A percentile compares a stretch with the other conserved stretches of the same genome.
These are phyloP conservation scores for Phalera bucephala DNA, from an alignment of 2,888 invertebrate species.

Conservation along the genomic window DNA sequence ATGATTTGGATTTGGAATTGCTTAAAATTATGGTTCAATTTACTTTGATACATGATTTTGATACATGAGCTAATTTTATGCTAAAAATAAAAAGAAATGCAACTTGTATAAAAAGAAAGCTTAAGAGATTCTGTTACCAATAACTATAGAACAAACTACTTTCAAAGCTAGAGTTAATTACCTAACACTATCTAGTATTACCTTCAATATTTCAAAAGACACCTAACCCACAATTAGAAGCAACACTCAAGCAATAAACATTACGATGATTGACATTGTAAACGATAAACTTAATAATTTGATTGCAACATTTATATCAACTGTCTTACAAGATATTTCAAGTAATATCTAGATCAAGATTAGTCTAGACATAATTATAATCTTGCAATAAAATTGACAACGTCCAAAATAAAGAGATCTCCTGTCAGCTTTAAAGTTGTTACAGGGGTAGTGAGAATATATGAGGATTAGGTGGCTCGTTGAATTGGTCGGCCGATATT, in stretches of 20 bases:
- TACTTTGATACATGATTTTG: too few species aligned
- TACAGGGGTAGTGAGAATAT: constrained; percentile 15
- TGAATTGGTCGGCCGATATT: constrained; percentile 28
- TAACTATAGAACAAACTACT: too few species aligned
- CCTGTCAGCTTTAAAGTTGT: constrained; percentile 20
- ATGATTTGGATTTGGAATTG: too few species aligned
- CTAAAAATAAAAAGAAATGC: too few species aligned
- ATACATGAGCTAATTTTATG: too few species aligned
- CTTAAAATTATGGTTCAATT: too few species aligned
- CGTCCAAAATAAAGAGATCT: constrained; percentile 25
- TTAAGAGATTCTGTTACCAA: too few species aligned
- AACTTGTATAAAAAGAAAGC: too few species aligned
- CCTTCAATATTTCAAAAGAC: too few species aligned
- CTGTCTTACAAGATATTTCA: constrained; percentile 6
- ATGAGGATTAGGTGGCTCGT: constrained; percentile 22
- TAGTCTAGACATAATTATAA: constrained; percentile 6
- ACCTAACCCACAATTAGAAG: constrained; percentile 20
- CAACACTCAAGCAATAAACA: constrained; percentile 18
- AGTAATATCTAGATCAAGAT: constrained; percentile 5
- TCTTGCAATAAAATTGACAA: constrained; percentile 13
- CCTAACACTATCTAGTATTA: too few species aligned
- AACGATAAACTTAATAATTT: constrained; percentile 10
- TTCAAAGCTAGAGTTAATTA: too few species aligned
- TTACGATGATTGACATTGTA: constrained; percentile 18
- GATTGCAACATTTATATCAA: constrained; percentile 10